A percentile compares a stretch with the other conserved stretches of the same genome.
Conservation (phyloP, 2,888 invertebrate species). For the Hypselothyrea guttata region DNA sequence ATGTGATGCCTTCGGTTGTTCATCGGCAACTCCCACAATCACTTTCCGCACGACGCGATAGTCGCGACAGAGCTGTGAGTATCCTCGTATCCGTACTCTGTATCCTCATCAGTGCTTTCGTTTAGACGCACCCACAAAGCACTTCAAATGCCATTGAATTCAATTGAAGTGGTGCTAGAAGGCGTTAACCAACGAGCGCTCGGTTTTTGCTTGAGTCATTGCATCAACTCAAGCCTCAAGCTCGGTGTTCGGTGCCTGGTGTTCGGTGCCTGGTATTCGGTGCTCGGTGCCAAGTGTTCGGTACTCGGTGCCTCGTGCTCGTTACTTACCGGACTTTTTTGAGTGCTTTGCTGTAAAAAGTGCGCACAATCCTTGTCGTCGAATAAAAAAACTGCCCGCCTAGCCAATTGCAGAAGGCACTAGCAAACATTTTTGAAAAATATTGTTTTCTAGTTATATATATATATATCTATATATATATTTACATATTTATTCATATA, state of each 20-base stretch:
- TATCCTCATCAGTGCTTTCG: conserved; percentile 37
- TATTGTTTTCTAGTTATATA: conserved; percentile 9
- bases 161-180: conserved; percentile 66
- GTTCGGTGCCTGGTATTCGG: no score
- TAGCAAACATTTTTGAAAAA: conserved; percentile 8
- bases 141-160: conserved; percentile 59
- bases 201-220: conserved; percentile 42
- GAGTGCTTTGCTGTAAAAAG: conserved; percentile 67
- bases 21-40: conserved; percentile 63
- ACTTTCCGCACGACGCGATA: conserved; percentile 33
- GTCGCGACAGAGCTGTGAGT: conserved; percentile 11
- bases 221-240: conserved; percentile 2
- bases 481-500: conserved; percentile 1
- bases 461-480: conserved; percentile 13
- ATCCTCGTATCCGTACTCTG: neutral
- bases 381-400: conserved; percentile 64
- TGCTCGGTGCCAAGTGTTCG: conserved; percentile 2
- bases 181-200: conserved; percentile 72
- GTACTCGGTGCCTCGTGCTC: conserved; percentile 3
- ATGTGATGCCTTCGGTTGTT: conserved; percentile 40
- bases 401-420: conserved; percentile 60
- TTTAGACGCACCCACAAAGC: conserved; percentile 74
- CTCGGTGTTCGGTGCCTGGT: conserved; percentile 4
- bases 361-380: conserved; percentile 76
- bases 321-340: conserved; percentile 26